Evolutionary conservation across 2,113 vertebrate genomes (phyloP), one percentile per base, ranked within the genome.

Genomic region (Macquaria australasica): DNA sequence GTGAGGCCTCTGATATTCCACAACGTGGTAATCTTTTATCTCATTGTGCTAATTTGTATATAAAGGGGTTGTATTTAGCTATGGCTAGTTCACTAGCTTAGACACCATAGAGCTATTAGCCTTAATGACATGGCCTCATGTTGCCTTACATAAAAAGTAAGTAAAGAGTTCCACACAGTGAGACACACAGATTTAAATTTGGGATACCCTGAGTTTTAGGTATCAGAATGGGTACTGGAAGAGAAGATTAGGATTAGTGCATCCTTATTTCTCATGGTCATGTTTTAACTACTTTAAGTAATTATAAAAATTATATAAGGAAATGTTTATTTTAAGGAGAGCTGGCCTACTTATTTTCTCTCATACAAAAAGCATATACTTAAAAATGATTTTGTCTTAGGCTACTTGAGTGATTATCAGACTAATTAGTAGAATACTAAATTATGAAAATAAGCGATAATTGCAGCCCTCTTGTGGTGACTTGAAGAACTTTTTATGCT

Each of bases 1-100:
- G 76, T 60, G 83, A 86, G 60, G 62, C 66, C 50, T 67, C 50
- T 82, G 58, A 79, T 66, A 58, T 55, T 73, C 41, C 31, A 58
- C 16, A 37, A 45, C 7, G 9, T 58, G 14, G 9, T 23, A 28
- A 59, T 64, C 25, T 45, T 82, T 80, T 76, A 81, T 79, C 73
- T 79, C 21, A 23, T 31, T 25, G n/a, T 4, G 6, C 39, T 53
- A 37, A 69, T 68, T 68, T 77, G 62, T 62, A 6, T 55, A 43
- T 55, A 58, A 69, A 73, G 9, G n/a, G 56, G 18, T 15, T 5
- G 23, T 45, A 60, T 62, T 79, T 39, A 60, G 39, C 11, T 25
- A 43, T 20, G 37, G 50, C 53, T 59, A 23, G 18, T 41, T 50
- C 67, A 55, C 66, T 25, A 4, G 21, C 69, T 69, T 23, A 23